Base-by-base conservation (phyloP, 2,888 invertebrate genomes). In the Nomada fucata region DNA sequence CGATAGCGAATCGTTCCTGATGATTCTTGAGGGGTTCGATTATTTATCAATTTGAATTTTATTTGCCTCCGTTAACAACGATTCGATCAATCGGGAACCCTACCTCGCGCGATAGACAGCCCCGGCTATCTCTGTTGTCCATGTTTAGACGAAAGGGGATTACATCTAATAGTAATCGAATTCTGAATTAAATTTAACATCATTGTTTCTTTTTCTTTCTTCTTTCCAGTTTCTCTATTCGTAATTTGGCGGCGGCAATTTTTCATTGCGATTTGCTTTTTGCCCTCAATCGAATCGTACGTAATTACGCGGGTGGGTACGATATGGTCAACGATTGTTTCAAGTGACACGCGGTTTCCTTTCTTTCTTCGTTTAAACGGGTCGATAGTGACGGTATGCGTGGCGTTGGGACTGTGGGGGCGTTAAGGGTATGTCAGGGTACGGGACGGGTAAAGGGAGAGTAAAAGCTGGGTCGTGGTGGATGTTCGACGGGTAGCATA, bases 401-500 rank as follows among this genome's bases (percentile, higher is more conserved):
- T 78, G 72, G 72, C 79, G 67, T 68, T 86, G 82, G 85, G 74
- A 26, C 52, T 75, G 47, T 61, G 2, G 11, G 36, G 47, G 73
- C 79, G 78, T 61, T 4, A 75, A 64, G 79, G 83, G 78, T 29
- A 9, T 81, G 15, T 52, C 26, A 69, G 85, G 85, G 80, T 79
- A 52, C 61, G 87, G 85, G 76, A 71, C 74, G 82, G 86, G 84
- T 26, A 63, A 53, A 76, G 74, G 84, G 68, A 61, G 65, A 57
- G 60, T 67, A 71, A 76, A 76, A 79, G 82, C 68, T 70, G 82
- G 83, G 86, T 80, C 57, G 77, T 67, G 61, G 74, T 83, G 87
- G 86, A 82, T 53, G 89, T 87, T 92, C 88, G 89, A 90, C 91
- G 91, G 92, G 89, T 91, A 92, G 93, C 93, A 93, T 92, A 93